phyloP scores from a whole-genome alignment of 92 coral and sea anemone genomes.

The Palythoa heliodiscus region DNA sequence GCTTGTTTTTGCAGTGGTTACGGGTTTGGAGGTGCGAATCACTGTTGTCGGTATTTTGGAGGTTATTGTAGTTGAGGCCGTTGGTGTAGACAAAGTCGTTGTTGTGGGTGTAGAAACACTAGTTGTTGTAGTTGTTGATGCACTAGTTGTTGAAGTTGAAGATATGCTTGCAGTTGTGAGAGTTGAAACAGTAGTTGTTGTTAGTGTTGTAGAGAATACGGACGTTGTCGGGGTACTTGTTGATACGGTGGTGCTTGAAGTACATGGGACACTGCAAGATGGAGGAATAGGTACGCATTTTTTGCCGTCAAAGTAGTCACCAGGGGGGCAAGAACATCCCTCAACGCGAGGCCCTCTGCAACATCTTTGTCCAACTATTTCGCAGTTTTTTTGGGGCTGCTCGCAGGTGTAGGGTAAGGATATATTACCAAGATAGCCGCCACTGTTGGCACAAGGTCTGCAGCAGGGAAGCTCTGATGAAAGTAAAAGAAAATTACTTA shows the following conservation, averaged over 20 bases:
- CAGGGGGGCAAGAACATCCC: constrained; percentile 90
- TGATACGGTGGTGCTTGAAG: constrained; percentile 5
- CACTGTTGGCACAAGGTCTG: constrained; percentile 86
- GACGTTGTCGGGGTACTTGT: constrained; percentile 31
- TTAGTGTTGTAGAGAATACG: constrained; percentile 2
- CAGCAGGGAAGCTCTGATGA: constrained; percentile 84
- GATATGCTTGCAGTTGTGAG: constrained; percentile 45
- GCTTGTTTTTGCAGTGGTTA: not conserved
- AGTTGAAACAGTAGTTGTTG: constrained; percentile 43
- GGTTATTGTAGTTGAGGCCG: not conserved
- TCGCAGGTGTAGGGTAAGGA: constrained; percentile 76
- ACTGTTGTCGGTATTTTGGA: constrained; percentile 1
- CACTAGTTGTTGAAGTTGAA: not conserved
- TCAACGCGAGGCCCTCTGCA: constrained; percentile 92
- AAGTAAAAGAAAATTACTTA: too few relatives aligned
- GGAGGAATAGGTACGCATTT: constrained; percentile 78
- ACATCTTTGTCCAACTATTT: constrained; percentile 73
- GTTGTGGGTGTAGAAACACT: not conserved
- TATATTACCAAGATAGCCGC: constrained; percentile 83
- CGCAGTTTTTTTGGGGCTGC: constrained; percentile 62
- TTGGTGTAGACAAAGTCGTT: not conserved
- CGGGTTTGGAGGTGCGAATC: not conserved
- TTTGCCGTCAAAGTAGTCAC: constrained; percentile 81
- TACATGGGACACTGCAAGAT: constrained; percentile 68
- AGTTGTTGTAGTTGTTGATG: not conserved